phyloP scores from a whole-genome alignment of 2,797 vertebrate genomes.

The Lycodopsis pacificus region DNA sequence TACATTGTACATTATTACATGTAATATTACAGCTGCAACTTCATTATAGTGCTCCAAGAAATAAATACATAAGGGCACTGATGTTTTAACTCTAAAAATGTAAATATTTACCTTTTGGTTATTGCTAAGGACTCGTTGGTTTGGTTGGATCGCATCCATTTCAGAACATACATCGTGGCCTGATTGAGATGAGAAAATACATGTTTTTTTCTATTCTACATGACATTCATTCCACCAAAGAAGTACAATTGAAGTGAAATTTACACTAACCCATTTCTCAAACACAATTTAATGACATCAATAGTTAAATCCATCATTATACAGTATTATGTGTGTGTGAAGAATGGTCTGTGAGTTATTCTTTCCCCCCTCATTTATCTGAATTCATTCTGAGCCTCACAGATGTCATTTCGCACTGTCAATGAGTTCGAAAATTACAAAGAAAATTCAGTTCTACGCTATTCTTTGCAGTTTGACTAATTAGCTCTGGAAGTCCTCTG shows the following conservation, averaged over 20 bases:
- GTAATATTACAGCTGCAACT: too few relatives aligned
- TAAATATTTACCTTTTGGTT: not conserved
- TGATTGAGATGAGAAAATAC: not conserved
- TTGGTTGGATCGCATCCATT: not conserved
- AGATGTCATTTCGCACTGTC: constrained; percentile 61
- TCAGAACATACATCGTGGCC: not conserved
- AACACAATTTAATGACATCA: constrained; percentile 45
- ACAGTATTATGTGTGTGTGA: constrained; percentile 48
- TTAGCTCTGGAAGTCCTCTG: constrained; percentile 55
- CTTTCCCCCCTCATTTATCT: constrained; percentile 52
- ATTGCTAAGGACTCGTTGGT: not conserved
- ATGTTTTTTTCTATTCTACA: constrained; percentile 1
- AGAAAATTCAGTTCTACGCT: constrained; percentile 52
- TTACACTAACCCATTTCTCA: constrained; percentile 41
- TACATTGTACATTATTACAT: too few relatives aligned
- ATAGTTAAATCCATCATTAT: constrained; percentile 54
- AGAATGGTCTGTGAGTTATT: constrained; percentile 49
- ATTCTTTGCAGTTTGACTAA: constrained; percentile 63
- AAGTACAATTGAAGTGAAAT: constrained; percentile 48
- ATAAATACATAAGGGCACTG: not conserved
- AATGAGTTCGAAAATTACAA: constrained; percentile 57
- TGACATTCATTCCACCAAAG: constrained; percentile 21
- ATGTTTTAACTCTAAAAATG: not conserved
- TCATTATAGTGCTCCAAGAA: not conserved
- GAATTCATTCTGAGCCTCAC: constrained; percentile 59